Evolutionary conservation across 2,888 invertebrate genomes (phyloP), one percentile per base, ranked within the genome.

Genomic region (Mermis nigrescens): DNA sequence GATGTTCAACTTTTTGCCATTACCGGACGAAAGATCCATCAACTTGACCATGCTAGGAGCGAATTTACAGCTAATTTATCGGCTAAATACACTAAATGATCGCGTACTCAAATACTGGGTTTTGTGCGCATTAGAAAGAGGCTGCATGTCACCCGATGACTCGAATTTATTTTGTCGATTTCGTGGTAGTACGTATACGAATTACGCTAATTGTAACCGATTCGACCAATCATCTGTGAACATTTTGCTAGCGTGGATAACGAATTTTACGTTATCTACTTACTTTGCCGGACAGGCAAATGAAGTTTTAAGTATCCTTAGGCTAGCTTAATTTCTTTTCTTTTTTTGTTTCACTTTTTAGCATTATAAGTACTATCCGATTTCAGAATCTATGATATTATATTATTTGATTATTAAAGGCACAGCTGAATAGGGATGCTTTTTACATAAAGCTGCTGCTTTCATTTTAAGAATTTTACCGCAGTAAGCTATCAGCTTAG

Each of bases 1-100:
- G 22, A 56, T 56, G 57, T 56, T 51, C 22, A 2, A 45, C 19
- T 56, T 51, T 46, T 56, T 56, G 48, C 57, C 57, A n/a, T 4
- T 56, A 4, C 15, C n/a, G 12, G n/a, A 27, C 7, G 12, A 46
- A 4, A n/a, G 19, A 3, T 3, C 45, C 12, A 19, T 22, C n/a
- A 7, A 56, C 4, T 24, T 22, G 3, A 28, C 19, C 26, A 56
- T 56, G 57, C 3, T 45, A 7, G 46, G 57, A 4, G 57, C 57
- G 3, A 55, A 27, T 24, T 28, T 27, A 27, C 55, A 55, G 31
- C 26, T 55, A n/a, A 7, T 15, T n/a, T 55, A 28, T n/a, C 48
- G 7, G 27, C 19, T 46, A 7, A 51, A 46, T 19, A 3, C 12
- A 4, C n/a, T 56, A 4, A 56, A 46, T 24, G 57, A 24, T 22